Percentiles rank a stretch among this genome's conserved stretches.
phyloP scores from a whole-genome alignment of 2,888 invertebrate species.

The Melanophora roralis region DNA sequence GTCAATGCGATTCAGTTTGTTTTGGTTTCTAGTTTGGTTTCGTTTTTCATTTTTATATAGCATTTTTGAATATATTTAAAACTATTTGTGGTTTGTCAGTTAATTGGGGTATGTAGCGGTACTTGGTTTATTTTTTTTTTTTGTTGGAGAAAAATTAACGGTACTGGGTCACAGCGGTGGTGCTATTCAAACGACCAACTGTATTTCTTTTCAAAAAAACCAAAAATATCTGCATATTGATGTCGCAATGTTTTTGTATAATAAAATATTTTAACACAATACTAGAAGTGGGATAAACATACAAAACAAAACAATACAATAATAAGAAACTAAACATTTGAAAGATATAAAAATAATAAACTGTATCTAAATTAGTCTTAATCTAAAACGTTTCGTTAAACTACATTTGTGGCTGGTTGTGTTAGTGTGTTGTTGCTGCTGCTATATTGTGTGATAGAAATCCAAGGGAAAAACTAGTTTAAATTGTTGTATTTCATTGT shows the following conservation, averaged over 20 bases:
- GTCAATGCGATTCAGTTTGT: background rate
- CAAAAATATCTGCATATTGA: constrained; percentile 42
- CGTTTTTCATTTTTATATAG: background rate
- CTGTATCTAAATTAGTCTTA: constrained; percentile 45
- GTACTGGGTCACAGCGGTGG: constrained; percentile 68
- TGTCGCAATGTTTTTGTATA: constrained; percentile 33
- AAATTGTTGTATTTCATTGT: background rate
- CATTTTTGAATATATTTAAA: background rate
- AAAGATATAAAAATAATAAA: constrained; percentile 17
- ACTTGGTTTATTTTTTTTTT: constrained; percentile 64
- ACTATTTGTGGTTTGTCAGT: constrained; percentile 15
- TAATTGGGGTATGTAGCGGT: constrained; percentile 74
- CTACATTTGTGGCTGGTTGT: background rate
- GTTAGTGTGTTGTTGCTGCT: background rate
- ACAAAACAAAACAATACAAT: background rate
- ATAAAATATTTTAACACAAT: constrained; percentile 13
- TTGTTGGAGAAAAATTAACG: constrained; percentile 68
- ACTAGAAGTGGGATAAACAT: background rate
- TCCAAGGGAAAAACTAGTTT: constrained; percentile 19
- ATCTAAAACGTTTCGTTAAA: constrained; percentile 12
- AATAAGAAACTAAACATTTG: constrained; percentile 2
- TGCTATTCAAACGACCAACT: constrained; percentile 56
- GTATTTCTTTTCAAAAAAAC: background rate
- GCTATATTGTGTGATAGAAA: background rate
- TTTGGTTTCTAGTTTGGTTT: background rate